Conservation (phyloP, 2,113 vertebrate genomes). For the Casuarius casuarius region DNA sequence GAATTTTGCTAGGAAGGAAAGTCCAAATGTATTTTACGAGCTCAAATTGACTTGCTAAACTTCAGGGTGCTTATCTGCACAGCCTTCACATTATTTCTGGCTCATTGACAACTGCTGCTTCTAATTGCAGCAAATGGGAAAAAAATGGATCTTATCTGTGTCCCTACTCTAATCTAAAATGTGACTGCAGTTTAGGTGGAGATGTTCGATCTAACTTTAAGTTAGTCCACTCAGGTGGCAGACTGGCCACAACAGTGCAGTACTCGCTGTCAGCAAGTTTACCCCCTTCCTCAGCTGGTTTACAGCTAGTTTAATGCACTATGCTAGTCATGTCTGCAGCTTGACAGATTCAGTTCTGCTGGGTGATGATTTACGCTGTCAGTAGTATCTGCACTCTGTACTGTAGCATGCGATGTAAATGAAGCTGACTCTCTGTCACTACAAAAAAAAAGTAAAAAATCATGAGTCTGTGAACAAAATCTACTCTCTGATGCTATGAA, state of each 20-base stretch:
- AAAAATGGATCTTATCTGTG: neutral
- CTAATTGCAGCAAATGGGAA: neutral
- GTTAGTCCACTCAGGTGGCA: neutral
- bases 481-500: neutral
- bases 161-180: neutral
- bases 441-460: neutral
- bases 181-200: neutral
- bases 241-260: neutral
- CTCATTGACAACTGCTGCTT: neutral
- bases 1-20: neutral
- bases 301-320: neutral
- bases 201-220: neutral
- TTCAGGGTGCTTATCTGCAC: neutral
- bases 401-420: rapidly evolving
- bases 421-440: neutral
- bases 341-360: neutral
- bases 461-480: neutral
- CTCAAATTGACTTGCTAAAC: neutral
- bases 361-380: neutral
- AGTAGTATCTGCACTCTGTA: rapidly evolving
- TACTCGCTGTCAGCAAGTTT: neutral
- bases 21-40: neutral
- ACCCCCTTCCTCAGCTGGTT: neutral
- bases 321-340: neutral
- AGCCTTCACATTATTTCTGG: neutral